Evolutionary conservation across 2,888 invertebrate genomes (phyloP).

Genomic region (Alviniconcha strummeri): DNA sequence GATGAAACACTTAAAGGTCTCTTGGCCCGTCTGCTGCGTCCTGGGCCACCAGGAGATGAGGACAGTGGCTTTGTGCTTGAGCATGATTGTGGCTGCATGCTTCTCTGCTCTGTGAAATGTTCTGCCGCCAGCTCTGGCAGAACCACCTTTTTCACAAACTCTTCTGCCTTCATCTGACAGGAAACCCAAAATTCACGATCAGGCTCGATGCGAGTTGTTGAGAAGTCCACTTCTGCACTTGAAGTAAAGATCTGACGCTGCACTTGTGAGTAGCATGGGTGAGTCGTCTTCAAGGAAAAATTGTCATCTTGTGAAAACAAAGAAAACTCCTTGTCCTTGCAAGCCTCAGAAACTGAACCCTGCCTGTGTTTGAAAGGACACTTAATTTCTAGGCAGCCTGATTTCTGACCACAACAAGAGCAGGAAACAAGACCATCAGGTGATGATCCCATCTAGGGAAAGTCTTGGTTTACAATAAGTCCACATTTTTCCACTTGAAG

Average conservation of each 20-base stretch:
- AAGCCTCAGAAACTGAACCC: too few species aligned
- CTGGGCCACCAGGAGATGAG: too few species aligned
- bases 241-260: background rate
- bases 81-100: too few species aligned
- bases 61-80: too few species aligned
- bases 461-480: background rate
- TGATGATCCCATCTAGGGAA: background rate
- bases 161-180: background rate
- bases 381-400: too few species aligned
- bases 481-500: background rate
- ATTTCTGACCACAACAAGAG: slow-evolving; percentile 2
- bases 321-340: background rate
- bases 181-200: background rate
- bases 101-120: too few species aligned
- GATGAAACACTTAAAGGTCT: too few species aligned
- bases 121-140: background rate
- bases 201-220: background rate
- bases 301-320: background rate
- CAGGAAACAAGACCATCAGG: background rate
- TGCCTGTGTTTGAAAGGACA: too few species aligned
- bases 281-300: background rate
- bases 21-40: too few species aligned
- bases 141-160: background rate
- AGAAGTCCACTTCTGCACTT: background rate
- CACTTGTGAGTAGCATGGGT: background rate